Evolutionary conservation across 2,888 invertebrate genomes (phyloP).

Genomic region (Limnephilus lunatus): DNA sequence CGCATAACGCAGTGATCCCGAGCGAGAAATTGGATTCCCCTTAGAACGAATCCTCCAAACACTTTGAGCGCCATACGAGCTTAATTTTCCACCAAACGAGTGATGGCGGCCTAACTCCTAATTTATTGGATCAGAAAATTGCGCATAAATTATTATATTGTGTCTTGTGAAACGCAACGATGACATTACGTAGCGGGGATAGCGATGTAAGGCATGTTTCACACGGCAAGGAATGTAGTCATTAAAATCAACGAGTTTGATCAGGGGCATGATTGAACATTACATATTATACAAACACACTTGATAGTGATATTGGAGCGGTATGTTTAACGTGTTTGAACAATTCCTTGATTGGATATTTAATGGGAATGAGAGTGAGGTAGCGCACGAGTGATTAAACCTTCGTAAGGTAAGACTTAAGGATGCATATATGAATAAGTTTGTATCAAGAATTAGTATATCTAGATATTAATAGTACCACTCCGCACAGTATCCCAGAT

Average conservation of each 20-base stretch:
- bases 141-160: conserved; percentile 35
- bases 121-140: conserved; percentile 39
- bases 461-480: neutral
- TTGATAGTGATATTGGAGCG: neutral
- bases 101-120: conserved; percentile 23
- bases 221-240: neutral
- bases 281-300: neutral
- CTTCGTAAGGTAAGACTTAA: neutral
- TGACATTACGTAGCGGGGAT: neutral
- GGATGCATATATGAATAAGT: neutral
- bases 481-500: no score
- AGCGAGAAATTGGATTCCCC: conserved; percentile 40
- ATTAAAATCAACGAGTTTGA: neutral
- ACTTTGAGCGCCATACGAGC: neutral
- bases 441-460: neutral
- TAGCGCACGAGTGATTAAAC: neutral
- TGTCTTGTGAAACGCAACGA: conserved; percentile 19
- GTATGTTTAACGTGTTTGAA: neutral
- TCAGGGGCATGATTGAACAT: conserved; percentile 2
- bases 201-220: neutral
- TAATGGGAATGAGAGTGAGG: neutral
- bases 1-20: neutral
- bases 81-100: conserved; percentile 5
- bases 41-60: neutral
- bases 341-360: neutral